These are phyloP conservation scores for Gambusia holbrooki DNA, from an alignment of 2,113 vertebrate species.

Conservation along the genomic window DNA sequence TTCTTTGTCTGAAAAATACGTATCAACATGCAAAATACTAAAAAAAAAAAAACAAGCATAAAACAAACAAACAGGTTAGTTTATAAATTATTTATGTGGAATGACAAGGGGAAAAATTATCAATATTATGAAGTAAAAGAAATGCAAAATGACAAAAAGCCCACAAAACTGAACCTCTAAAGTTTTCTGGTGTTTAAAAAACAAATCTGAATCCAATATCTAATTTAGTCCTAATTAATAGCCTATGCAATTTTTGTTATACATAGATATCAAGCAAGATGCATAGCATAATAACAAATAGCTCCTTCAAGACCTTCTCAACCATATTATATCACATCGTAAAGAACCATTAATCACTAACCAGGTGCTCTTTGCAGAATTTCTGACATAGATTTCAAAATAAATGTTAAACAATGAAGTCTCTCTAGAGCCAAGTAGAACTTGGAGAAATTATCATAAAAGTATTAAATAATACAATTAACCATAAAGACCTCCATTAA, in stretches of 20 bases:
- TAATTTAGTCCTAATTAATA: background rate
- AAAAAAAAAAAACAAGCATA: too few relatives aligned
- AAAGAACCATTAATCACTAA: too few relatives aligned
- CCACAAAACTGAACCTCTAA: background rate
- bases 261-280: background rate
- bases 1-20: background rate
- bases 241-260: background rate
- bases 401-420: too few relatives aligned
- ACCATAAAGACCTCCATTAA: too few relatives aligned
- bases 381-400: too few relatives aligned
- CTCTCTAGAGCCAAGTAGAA: too few relatives aligned
- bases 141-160: background rate
- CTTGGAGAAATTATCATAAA: background rate
- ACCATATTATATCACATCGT: background rate
- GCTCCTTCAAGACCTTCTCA: background rate
- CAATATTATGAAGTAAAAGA: background rate
- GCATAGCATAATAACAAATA: background rate
- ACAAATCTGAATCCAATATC: background rate
- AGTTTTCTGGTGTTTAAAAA: background rate
- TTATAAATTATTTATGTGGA: background rate
- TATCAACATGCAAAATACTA: too few relatives aligned
- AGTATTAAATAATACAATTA: background rate
- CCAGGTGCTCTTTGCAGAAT: too few relatives aligned
- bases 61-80: background rate
- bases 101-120: background rate